phyloP scores from a whole-genome alignment of 1,140 invertebrate species.

The Amyelois transitella region DNA sequence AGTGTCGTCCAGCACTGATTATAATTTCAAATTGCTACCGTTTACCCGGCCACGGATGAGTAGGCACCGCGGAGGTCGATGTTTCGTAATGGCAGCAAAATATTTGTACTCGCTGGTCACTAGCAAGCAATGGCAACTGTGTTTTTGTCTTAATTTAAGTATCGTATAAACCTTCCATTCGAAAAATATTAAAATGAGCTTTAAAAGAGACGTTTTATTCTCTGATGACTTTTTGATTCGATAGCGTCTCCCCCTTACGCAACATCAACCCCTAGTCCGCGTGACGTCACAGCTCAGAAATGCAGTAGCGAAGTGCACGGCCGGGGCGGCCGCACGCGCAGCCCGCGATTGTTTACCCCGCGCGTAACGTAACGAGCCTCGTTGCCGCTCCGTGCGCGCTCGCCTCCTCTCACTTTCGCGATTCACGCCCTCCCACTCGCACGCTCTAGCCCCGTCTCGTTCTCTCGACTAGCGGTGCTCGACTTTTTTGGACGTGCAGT shows the following conservation, averaged over 20 bases:
- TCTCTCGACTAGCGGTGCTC: conserved; percentile 63
- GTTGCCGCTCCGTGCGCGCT: conserved; percentile 55
- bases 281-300: conserved; percentile 61
- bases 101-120: background rate
- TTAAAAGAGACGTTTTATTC: background rate
- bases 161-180: too few species aligned
- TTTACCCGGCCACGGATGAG: conserved; percentile 1
- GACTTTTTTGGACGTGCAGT: conserved; percentile 66
- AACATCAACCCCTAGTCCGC: conserved; percentile 5
- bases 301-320: conserved; percentile 63
- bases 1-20: background rate
- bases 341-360: conserved; percentile 61
- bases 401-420: conserved; percentile 71
- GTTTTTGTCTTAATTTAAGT: too few species aligned
- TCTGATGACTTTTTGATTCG: background rate
- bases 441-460: conserved; percentile 30
- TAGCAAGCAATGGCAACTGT: too few species aligned
- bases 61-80: background rate
- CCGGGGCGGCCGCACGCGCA: conserved; percentile 50
- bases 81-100: background rate
- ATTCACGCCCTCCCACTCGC: conserved; percentile 33
- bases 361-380: conserved; percentile 56
- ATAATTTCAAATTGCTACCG: background rate
- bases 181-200: too few species aligned
- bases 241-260: background rate